A percentile compares a stretch with the other conserved stretches of the same genome.
These are phyloP conservation scores for Cybosia mesomella DNA, from an alignment of 2,888 invertebrate species.

Conservation along the genomic window DNA sequence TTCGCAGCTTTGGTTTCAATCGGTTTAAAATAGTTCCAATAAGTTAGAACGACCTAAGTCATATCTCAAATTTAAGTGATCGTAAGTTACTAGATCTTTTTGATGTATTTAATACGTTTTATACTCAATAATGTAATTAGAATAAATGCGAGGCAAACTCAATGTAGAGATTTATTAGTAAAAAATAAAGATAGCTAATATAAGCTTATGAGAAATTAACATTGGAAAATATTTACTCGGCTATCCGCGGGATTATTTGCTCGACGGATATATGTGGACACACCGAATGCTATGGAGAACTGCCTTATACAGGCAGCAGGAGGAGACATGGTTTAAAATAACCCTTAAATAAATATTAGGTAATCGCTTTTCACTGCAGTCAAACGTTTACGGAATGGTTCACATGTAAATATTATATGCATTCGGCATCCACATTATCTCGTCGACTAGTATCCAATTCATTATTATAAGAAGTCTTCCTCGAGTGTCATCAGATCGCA, in stretches of 20 bases:
- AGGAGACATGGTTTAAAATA: background rate
- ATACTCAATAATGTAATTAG: conserved; percentile 82
- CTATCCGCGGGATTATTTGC: conserved; percentile 17
- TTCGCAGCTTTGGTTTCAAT: conserved; percentile 14
- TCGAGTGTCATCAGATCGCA: conserved; percentile 38
- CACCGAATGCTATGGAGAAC: background rate
- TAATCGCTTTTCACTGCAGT: background rate
- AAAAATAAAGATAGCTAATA: conserved; percentile 47
- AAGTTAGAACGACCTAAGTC: conserved; percentile 47
- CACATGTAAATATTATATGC: background rate
- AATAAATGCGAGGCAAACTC: conserved; percentile 68
- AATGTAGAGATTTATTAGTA: conserved; percentile 56
- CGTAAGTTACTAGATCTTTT: conserved; percentile 76
- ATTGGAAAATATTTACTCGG: conserved; percentile 17
- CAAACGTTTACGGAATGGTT: background rate
- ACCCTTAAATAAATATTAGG: background rate
- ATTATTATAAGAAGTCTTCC: conserved; percentile 49
- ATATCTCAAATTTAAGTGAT: conserved; percentile 66
- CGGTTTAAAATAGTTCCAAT: background rate
- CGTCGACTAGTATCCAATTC: background rate
- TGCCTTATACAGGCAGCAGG: background rate
- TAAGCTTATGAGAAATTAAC: conserved; percentile 32
- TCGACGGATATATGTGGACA: background rate
- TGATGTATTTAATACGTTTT: conserved; percentile 85
- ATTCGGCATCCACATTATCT: background rate